Evolutionary conservation across 2,888 invertebrate species (phyloP).

Genomic region (Cantharis rustica): DNA sequence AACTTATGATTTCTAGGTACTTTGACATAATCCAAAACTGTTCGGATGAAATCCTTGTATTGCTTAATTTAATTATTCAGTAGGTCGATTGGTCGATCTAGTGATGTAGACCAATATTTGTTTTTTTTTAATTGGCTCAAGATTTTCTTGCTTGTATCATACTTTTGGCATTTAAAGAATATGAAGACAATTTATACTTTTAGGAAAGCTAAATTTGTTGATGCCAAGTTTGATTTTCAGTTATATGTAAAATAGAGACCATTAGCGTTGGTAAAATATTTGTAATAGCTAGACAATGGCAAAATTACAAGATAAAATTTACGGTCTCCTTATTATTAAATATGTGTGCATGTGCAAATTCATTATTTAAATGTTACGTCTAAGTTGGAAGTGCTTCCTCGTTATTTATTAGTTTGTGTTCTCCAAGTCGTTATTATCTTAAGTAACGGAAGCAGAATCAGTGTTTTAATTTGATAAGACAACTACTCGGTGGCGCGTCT

Average conservation of each 20-base stretch:
- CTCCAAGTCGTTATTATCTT: conserved; percentile 35
- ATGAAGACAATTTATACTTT: not conserved
- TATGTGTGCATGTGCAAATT: conserved; percentile 7
- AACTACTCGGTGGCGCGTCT: conserved; percentile 30
- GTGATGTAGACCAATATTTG: too few relatives aligned
- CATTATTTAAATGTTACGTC: conserved; percentile 2
- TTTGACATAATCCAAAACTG: too few relatives aligned
- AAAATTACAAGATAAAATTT: not conserved
- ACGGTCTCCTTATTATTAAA: not conserved
- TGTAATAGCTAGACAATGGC: not conserved
- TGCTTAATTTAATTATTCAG: too few relatives aligned
- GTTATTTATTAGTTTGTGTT: conserved; percentile 25
- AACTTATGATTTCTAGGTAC: too few relatives aligned
- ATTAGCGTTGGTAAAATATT: not conserved
- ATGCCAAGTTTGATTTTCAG: not conserved
- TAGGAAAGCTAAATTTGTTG: not conserved
- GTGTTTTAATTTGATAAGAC: conserved; percentile 38
- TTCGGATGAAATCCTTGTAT: too few relatives aligned
- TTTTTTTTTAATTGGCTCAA: too few relatives aligned
- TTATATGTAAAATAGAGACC: not conserved
- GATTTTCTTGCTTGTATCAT: not conserved
- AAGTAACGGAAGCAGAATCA: conserved; percentile 36
- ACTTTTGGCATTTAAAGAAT: not conserved
- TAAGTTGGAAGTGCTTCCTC: conserved; percentile 2
- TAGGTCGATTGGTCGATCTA: too few relatives aligned